phyloP scores from a whole-genome alignment of 2,797 vertebrate genomes.

The Etheostoma nigrum region DNA sequence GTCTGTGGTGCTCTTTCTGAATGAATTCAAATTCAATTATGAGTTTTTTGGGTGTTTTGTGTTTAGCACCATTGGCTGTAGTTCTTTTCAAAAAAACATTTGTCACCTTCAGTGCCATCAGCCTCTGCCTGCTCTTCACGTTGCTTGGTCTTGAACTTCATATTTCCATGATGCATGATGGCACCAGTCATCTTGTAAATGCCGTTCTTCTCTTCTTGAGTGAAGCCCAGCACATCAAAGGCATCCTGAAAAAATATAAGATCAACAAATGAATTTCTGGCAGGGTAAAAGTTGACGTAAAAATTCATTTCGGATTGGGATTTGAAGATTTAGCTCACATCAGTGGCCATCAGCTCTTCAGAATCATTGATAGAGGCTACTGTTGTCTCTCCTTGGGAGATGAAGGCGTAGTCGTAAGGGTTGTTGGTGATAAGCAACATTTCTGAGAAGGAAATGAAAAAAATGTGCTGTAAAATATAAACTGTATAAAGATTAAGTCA shows the following conservation, averaged over 20 bases:
- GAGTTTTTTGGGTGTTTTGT: no score
- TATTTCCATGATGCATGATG: conserved; percentile 93
- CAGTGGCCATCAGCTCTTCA: conserved; percentile 90
- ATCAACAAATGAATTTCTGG: background rate
- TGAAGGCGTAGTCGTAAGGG: conserved; percentile 91
- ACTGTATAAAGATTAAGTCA: background rate
- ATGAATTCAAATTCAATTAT: no score
- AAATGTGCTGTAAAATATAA: background rate
- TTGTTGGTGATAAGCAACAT: conserved; percentile 93
- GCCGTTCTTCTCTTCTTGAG: conserved; percentile 88
- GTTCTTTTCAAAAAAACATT: background rate
- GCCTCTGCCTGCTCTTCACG: conserved; percentile 92
- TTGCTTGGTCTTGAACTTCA: conserved; percentile 92
- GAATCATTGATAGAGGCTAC: conserved; percentile 91
- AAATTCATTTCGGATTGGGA: background rate
- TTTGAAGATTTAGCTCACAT: conserved; percentile 77
- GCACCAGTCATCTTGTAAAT: conserved; percentile 91
- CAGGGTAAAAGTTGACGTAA: background rate
- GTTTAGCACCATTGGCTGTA: no score
- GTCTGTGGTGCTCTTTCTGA: no score
- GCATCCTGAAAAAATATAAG: conserved; percentile 74
- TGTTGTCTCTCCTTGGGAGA: conserved; percentile 92
- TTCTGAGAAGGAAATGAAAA: conserved; percentile 71
- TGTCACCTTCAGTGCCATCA: conserved; percentile 88
- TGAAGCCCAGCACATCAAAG: conserved; percentile 91